These are phyloP conservation scores for Sternarchorhynchus goeldii DNA, from an alignment of 2,797 vertebrate species.

Conservation along the genomic window DNA sequence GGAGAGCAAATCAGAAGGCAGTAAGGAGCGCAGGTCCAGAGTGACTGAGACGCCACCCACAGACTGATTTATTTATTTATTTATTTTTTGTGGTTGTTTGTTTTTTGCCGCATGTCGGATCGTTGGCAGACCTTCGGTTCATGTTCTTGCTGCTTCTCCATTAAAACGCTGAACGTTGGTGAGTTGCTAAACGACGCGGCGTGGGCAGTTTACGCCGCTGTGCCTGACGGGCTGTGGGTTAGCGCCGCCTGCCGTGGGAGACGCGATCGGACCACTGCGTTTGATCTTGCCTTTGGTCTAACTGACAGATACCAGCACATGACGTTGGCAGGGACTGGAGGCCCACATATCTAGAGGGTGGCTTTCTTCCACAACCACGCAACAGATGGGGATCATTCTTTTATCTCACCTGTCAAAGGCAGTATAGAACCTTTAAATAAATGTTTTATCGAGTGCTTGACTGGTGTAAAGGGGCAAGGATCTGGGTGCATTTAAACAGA, in stretches of 20 bases:
- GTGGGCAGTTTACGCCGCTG: slow-evolving; percentile 30
- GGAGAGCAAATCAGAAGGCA: slow-evolving; percentile 44
- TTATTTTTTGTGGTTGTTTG: slow-evolving; percentile 1
- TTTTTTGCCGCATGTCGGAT: neutral
- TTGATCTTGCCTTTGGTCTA: slow-evolving; percentile 43
- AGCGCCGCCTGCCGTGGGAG: slow-evolving; percentile 29
- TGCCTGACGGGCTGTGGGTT: slow-evolving; percentile 6
- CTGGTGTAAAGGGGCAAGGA: no score
- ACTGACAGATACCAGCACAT: slow-evolving; percentile 27
- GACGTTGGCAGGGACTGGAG: slow-evolving; percentile 28
- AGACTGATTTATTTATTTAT: neutral
- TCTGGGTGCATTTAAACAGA: no score
- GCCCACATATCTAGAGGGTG: neutral
- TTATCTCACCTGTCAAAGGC: no score
- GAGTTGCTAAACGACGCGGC: slow-evolving; percentile 15
- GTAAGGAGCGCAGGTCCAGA: slow-evolving; percentile 19
- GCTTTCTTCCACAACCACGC: neutral
- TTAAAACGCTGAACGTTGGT: slow-evolving; percentile 36
- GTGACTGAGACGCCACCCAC: neutral
- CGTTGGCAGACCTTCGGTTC: slow-evolving; percentile 1
- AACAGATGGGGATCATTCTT: no score
- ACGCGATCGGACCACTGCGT: slow-evolving; percentile 40
- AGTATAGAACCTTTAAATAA: no score
- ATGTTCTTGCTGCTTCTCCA: slow-evolving; percentile 22
- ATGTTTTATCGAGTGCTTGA: no score